Evolutionary conservation across 2,888 invertebrate genomes (phyloP).

Genomic region (Theretra japonica): DNA sequence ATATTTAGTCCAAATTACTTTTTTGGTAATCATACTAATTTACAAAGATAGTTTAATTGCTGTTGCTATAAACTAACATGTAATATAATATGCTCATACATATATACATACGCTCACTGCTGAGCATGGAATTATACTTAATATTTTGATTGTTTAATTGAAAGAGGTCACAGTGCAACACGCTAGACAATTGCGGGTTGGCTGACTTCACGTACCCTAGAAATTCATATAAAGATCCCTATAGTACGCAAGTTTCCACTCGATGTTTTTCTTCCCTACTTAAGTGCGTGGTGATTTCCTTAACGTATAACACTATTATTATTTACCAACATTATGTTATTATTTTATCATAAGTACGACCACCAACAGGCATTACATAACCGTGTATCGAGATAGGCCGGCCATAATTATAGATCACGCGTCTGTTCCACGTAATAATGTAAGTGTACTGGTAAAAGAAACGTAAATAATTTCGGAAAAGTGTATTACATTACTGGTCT

Average conservation of each 20-base stretch:
- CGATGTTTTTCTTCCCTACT: too few species aligned
- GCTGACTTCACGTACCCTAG: too few species aligned
- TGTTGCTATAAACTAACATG: too few species aligned
- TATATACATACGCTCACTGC: neutral
- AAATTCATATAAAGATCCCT: too few species aligned
- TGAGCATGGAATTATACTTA: too few species aligned
- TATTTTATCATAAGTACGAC: conserved; percentile 6
- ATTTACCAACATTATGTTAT: neutral
- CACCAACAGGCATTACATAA: neutral
- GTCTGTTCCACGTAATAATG: neutral
- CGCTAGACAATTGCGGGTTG: too few species aligned
- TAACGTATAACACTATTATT: neutral
- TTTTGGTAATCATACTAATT: neutral
- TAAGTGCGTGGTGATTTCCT: too few species aligned
- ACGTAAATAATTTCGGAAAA: neutral
- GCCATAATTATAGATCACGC: neutral
- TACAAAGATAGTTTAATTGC: too few species aligned
- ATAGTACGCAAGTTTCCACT: too few species aligned
- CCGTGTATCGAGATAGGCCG: neutral
- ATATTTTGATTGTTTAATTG: too few species aligned
- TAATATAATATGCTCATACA: neutral
- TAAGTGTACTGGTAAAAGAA: neutral
- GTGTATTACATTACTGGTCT: neutral
- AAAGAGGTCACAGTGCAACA: too few species aligned
- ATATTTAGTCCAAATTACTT: conserved; percentile 6